phyloP scores from a whole-genome alignment of 2,113 vertebrate genomes.

The Mohoua ochrocephala region DNA sequence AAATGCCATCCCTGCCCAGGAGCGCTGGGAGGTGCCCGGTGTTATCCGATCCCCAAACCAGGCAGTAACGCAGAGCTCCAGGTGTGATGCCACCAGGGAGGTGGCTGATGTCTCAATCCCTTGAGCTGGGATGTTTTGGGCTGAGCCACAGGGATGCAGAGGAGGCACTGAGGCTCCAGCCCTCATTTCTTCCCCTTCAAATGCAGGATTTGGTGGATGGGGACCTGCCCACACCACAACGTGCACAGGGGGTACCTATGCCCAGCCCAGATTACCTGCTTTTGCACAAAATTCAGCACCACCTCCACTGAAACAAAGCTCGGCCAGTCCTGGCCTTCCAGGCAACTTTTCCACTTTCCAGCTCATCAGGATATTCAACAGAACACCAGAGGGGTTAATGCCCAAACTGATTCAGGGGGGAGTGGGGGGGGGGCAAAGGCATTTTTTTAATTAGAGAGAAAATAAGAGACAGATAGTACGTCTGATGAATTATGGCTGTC shows the following conservation, averaged over 20 bases:
- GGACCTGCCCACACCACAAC: not conserved
- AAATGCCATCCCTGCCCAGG: not conserved
- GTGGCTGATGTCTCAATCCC: not conserved
- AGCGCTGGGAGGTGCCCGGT: not conserved
- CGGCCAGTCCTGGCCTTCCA: not conserved
- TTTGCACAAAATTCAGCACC: not conserved
- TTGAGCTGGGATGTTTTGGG: not conserved
- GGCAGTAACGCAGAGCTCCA: not conserved
- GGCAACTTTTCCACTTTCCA: not conserved
- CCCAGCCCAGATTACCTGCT: not conserved
- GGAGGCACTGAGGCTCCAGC: not conserved
- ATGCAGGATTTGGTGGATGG: not conserved
- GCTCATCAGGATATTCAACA: not conserved
- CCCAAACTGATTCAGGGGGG: not conserved
- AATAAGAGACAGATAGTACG: not conserved
- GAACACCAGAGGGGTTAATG: not conserved
- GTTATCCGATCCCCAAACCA: rapidly evolving
- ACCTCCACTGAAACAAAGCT: not conserved
- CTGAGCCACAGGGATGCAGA: not conserved
- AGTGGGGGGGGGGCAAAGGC: not conserved
- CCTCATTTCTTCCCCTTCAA: not conserved
- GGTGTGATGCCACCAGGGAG: not conserved
- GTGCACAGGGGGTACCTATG: not conserved
- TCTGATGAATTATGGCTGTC: conserved; percentile 9
- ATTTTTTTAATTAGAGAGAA: conserved; percentile 48